These are phyloP conservation scores for Poecilia picta DNA, from an alignment of 2,797 vertebrate species.

Conservation along the genomic window DNA sequence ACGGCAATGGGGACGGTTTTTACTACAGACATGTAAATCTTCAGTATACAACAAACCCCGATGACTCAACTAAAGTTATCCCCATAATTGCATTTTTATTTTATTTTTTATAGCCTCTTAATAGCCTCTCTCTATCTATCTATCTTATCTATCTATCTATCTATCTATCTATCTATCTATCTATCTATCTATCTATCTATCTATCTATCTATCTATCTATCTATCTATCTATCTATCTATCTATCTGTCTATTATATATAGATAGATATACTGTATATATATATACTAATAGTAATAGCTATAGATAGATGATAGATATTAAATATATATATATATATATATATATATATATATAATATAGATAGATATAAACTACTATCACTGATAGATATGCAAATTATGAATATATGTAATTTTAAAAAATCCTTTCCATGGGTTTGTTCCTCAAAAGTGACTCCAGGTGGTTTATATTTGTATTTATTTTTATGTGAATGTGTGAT, in stretches of 20 bases:
- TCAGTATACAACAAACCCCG: background rate
- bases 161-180: too few relatives aligned
- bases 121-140: too few relatives aligned
- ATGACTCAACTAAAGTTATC: background rate
- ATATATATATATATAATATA: too few relatives aligned
- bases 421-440: background rate
- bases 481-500: constrained; percentile 9
- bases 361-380: background rate
- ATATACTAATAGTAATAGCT: too few relatives aligned
- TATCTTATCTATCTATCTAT: too few relatives aligned
- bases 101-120: background rate
- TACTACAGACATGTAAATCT: background rate
- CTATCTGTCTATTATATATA: too few relatives aligned
- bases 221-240: too few relatives aligned
- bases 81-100: background rate
- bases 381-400: background rate
- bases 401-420: background rate
- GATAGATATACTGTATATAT: too few relatives aligned
- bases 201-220: too few relatives aligned
- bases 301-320: too few relatives aligned
- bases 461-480: constrained; percentile 3
- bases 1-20: background rate
- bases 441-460: background rate
- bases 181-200: too few relatives aligned
- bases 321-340: too few relatives aligned